phyloP scores from a whole-genome alignment of 2,888 invertebrate genomes.

The Ophion slaviceki region DNA sequence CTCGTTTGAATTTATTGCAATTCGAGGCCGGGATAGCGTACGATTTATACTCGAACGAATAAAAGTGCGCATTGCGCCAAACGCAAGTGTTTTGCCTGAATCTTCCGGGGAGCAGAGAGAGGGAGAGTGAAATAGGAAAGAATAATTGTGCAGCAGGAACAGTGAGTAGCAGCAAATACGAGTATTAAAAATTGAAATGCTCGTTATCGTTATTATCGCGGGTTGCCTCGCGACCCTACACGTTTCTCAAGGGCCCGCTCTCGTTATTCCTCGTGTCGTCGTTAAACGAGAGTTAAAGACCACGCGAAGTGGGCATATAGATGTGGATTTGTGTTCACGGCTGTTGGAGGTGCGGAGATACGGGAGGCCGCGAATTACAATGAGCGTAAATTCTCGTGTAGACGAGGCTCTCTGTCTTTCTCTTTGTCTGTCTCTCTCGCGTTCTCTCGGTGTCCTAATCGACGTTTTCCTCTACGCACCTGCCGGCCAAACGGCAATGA shows the following conservation, averaged over 20 bases:
- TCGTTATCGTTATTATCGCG: conserved; percentile 74
- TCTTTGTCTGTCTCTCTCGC: conserved; percentile 41
- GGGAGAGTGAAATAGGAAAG: not conserved
- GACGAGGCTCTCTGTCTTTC: conserved; percentile 1
- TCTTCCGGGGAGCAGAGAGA: not conserved
- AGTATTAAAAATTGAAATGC: conserved; percentile 61
- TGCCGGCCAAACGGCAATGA: conserved; percentile 41
- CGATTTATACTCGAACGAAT: conserved; percentile 32
- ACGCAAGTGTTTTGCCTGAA: conserved; percentile 27
- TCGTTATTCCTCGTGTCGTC: conserved; percentile 72
- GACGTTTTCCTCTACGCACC: conserved; percentile 68
- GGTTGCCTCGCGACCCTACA: conserved; percentile 50
- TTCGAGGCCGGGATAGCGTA: conserved; percentile 16
- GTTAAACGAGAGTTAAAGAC: conserved; percentile 77
- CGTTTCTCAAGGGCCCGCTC: conserved; percentile 55
- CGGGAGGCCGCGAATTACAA: conserved; percentile 70
- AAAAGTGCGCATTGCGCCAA: conserved; percentile 52
- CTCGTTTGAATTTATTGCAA: conserved; percentile 33
- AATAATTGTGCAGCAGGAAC: conserved; percentile 26
- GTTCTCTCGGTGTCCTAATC: conserved; percentile 51
- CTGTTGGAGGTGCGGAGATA: conserved; percentile 35
- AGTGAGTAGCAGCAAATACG: conserved; percentile 39
- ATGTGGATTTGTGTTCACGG: not conserved
- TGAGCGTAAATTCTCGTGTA: conserved; percentile 76
- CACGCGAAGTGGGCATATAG: conserved; percentile 31